phyloP scores from a whole-genome alignment of 2,888 invertebrate species.

The Limnephilus lunatus region DNA sequence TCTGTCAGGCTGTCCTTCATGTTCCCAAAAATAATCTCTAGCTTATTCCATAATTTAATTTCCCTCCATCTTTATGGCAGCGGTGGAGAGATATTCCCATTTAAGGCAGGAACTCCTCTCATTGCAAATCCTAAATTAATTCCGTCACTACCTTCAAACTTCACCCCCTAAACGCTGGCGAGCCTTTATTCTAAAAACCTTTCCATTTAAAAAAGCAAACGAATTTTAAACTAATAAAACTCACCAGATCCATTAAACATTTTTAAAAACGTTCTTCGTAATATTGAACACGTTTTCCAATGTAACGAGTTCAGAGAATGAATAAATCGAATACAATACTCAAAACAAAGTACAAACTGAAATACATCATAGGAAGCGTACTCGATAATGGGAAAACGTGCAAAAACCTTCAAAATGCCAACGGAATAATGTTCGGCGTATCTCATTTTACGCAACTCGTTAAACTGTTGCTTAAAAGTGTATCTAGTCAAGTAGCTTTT shows the following conservation, averaged over 20 bases:
- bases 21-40: neutral
- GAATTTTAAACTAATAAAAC: neutral
- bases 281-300: too few relatives aligned
- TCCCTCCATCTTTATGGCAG: neutral
- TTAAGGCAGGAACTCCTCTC: neutral
- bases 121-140: neutral
- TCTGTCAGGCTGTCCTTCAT: neutral
- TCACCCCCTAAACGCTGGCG: neutral
- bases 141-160: neutral
- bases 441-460: neutral
- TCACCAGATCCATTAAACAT: neutral
- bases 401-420: neutral
- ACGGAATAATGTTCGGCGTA: neutral
- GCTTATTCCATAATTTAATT: neutral
- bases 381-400: neutral
- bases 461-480: neutral
- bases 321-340: neutral
- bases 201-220: neutral
- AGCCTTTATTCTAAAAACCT: neutral
- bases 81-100: neutral
- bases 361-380: neutral
- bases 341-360: neutral
- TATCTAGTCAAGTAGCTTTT: neutral
- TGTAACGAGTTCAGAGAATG: neutral
- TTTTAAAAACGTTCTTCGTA: neutral